Conservation (phyloP, 2,888 invertebrate genomes). For the Caenorhabditis sp. region DNA sequence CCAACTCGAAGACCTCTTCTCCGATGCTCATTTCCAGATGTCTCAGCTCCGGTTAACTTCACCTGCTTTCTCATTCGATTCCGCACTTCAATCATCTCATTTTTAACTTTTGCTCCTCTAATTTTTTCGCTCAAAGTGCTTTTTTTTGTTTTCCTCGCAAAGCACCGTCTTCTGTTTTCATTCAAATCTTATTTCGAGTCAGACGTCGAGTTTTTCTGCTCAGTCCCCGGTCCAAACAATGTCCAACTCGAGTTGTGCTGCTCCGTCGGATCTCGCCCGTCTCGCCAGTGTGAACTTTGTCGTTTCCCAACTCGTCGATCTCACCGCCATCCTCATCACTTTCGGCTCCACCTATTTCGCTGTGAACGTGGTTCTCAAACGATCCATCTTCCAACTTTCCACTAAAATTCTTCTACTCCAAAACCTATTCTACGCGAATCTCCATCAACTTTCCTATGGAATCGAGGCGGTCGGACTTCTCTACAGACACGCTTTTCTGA, state of each 20-base stretch:
- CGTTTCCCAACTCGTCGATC: constrained; percentile 16
- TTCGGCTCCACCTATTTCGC: constrained; percentile 6
- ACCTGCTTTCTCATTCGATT: no score
- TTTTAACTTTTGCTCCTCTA: no score
- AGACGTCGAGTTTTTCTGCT: no score
- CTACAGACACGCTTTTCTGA: constrained; percentile 12
- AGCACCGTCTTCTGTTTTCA: no score
- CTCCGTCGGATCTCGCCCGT: not conserved
- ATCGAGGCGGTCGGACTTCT: constrained; percentile 7
- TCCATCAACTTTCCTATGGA: constrained; percentile 20
- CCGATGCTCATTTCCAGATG: no score
- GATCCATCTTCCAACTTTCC: constrained; percentile 20
- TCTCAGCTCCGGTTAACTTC: no score
- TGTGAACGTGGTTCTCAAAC: not conserved
- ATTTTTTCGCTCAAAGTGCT: no score
- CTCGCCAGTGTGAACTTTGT: constrained; percentile 10
- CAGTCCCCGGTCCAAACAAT: not conserved
- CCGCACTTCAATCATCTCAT: no score
- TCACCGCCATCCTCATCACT: constrained; percentile 2
- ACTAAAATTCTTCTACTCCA: constrained; percentile 13
- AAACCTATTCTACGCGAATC: constrained; percentile 12
- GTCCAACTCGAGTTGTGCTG: constrained; percentile 12
- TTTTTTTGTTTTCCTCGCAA: no score
- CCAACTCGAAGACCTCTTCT: no score
- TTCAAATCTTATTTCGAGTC: no score